Conservation (phyloP, 2,113 vertebrate genomes). For the Eupsittula cactorum region DNA sequence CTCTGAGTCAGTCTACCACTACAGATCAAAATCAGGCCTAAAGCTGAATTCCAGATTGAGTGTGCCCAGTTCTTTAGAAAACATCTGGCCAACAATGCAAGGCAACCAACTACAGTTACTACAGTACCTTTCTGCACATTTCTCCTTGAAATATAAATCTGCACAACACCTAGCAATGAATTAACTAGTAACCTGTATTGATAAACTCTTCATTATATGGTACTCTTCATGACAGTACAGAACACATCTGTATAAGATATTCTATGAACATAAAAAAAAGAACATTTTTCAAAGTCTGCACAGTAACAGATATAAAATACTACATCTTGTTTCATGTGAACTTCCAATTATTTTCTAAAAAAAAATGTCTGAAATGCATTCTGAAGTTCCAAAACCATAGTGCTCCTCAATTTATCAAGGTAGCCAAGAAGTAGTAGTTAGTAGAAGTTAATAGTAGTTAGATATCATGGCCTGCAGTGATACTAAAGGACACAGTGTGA, state of each 20-base stretch:
- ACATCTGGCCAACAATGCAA: background rate
- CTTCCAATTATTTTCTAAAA: background rate
- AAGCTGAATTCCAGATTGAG: background rate
- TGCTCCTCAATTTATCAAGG: background rate
- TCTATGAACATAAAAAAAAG: background rate
- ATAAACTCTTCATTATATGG: background rate
- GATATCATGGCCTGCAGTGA: background rate
- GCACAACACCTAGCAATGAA: background rate
- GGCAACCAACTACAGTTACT: background rate
- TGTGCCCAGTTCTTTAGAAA: background rate
- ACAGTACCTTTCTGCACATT: background rate
- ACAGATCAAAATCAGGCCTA: background rate
- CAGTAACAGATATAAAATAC: background rate
- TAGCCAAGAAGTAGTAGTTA: background rate
- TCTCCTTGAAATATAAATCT: background rate
- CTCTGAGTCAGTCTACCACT: background rate
- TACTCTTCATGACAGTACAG: rapidly evolving
- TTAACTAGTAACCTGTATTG: background rate
- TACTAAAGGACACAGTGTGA: background rate
- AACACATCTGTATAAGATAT: rapidly evolving
- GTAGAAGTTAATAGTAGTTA: background rate
- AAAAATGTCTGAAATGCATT: background rate
- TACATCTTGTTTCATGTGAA: background rate
- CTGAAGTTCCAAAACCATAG: background rate
- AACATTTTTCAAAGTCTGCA: background rate